Evolutionary conservation across 2,797 vertebrate species (phyloP).

Genomic region (Helarctos malayanus): DNA sequence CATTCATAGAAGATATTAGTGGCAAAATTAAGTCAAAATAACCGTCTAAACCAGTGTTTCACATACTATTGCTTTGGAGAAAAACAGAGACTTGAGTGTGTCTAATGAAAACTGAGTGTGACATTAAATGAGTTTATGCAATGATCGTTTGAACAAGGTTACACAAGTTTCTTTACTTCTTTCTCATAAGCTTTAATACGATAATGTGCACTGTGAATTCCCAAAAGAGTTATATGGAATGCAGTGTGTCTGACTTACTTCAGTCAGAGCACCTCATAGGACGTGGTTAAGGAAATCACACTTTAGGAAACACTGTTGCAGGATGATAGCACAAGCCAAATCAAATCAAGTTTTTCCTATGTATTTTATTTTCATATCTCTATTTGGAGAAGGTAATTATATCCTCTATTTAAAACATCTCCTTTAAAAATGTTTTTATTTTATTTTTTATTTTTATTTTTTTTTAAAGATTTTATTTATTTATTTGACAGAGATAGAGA

Average conservation of each 20-base stretch:
- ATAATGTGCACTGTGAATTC: slow-evolving; percentile 31
- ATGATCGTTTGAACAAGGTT: slow-evolving; percentile 16
- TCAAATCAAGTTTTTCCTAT: neutral
- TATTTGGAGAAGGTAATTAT: slow-evolving; percentile 38
- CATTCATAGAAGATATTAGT: neutral
- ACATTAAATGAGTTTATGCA: slow-evolving; percentile 4
- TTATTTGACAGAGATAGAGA: too few relatives aligned
- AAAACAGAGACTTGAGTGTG: slow-evolving; percentile 15
- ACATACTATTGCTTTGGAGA: neutral
- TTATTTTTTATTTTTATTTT: too few relatives aligned
- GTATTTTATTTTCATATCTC: slow-evolving; percentile 38
- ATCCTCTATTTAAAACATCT: slow-evolving; percentile 19
- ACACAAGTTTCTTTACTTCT: neutral
- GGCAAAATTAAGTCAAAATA: slow-evolving; percentile 16
- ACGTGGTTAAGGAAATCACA: neutral
- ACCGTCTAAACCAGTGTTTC: neutral
- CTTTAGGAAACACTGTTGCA: neutral
- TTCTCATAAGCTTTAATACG: slow-evolving; percentile 22
- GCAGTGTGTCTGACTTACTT: neutral
- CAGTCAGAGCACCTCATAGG: neutral
- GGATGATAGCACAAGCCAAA: neutral
- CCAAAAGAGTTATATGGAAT: neutral
- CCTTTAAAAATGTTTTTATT: slow-evolving; percentile 7
- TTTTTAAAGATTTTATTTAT: too few relatives aligned
- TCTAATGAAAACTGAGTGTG: neutral